Evolutionary conservation across 1,140 invertebrate genomes (phyloP).

Genomic region (Whitmania pigra): DNA sequence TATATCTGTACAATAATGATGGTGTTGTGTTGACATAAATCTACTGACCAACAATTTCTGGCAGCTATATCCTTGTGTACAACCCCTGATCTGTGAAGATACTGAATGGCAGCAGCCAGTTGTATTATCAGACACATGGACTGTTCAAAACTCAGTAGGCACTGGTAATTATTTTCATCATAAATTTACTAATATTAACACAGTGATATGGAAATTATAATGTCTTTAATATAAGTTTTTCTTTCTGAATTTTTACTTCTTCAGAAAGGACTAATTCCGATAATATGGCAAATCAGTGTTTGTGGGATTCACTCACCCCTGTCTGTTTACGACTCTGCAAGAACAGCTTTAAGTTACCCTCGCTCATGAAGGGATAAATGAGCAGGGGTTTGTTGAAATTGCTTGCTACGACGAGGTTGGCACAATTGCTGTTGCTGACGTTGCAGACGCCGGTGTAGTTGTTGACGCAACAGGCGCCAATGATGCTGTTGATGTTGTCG

Average conservation of each 20-base stretch:
- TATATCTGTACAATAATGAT: not conserved
- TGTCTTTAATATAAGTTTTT: no score
- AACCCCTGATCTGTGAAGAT: constrained; percentile 76
- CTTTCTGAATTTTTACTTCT: no score
- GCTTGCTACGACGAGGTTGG: constrained; percentile 61
- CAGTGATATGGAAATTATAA: no score
- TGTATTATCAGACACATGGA: constrained; percentile 85
- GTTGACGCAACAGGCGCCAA: constrained; percentile 61
- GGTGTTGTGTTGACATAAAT: not conserved
- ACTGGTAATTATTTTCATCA: not conserved
- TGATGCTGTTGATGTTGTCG: constrained; percentile 66
- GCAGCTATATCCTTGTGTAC: constrained; percentile 83
- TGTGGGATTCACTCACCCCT: not conserved
- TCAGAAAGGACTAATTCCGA: no score
- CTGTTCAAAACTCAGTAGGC: constrained; percentile 70
- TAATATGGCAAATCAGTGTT: not conserved
- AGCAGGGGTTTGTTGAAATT: constrained; percentile 72
- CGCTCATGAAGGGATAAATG: constrained; percentile 68
- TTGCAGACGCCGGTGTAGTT: constrained; percentile 40
- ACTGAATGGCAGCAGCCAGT: constrained; percentile 71
- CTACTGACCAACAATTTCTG: constrained; percentile 79
- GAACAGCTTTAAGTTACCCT: constrained; percentile 70
- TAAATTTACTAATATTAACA: no score
- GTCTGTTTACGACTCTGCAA: constrained; percentile 28
- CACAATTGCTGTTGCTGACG: constrained; percentile 46